Conservation (phyloP, 2,888 invertebrate species). For the Trachelus tabidus region DNA sequence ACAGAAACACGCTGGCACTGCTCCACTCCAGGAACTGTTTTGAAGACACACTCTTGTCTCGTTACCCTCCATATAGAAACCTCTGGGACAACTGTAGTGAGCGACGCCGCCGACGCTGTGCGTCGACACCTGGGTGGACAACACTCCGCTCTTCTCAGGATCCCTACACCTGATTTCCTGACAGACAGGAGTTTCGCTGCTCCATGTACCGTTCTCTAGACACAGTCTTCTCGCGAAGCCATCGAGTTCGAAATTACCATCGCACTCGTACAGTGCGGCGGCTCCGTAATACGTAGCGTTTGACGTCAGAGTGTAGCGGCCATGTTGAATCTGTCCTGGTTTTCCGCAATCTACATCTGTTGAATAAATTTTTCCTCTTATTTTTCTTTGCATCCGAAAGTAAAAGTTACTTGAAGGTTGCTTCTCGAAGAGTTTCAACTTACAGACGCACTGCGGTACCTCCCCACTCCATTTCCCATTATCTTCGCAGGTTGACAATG, state of each 20-base stretch:
- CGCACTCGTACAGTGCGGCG: constrained; percentile 85
- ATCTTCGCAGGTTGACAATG: constrained; percentile 86
- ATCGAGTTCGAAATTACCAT: constrained; percentile 82
- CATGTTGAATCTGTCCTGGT: constrained; percentile 78
- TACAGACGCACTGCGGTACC: constrained; percentile 86
- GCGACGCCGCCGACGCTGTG: constrained; percentile 83
- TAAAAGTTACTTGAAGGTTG: not conserved
- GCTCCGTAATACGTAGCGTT: constrained; percentile 92
- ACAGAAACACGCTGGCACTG: constrained; percentile 84
- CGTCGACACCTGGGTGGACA: constrained; percentile 71
- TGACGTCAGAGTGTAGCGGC: constrained; percentile 82
- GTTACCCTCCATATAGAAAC: constrained; percentile 83
- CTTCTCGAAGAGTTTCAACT: constrained; percentile 59
- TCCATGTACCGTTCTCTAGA: constrained; percentile 91
- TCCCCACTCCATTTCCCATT: constrained; percentile 87
- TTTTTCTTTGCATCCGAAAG: not conserved
- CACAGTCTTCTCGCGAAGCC: constrained; percentile 87
- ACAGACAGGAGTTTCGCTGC: constrained; percentile 84
- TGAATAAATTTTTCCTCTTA: constrained; percentile 11
- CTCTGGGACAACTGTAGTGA: constrained; percentile 85
- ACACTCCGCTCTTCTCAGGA: constrained; percentile 71
- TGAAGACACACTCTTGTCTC: constrained; percentile 80
- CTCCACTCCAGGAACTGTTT: constrained; percentile 85
- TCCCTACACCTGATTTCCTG: constrained; percentile 84
- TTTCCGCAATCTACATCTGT: constrained; percentile 88